A percentile compares a stretch with the other conserved stretches of the same genome.
phyloP scores from a whole-genome alignment of 2,888 invertebrate species.

The Nemurella pictetii region DNA sequence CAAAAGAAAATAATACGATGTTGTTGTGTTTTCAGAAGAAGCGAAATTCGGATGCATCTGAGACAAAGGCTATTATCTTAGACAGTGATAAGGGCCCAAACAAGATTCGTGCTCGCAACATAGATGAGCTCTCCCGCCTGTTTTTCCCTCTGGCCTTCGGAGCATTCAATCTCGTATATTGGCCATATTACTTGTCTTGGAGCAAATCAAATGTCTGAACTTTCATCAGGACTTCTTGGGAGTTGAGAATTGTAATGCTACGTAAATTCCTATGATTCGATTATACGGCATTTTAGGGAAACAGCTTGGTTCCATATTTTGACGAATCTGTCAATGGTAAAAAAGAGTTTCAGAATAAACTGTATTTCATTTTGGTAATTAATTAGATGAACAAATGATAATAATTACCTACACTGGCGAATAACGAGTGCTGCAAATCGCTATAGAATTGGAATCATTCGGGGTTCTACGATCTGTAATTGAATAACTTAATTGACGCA shows the following conservation, averaged over 20 bases:
- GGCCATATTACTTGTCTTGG: conserved; percentile 52
- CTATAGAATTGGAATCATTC: not conserved
- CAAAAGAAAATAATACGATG: not conserved
- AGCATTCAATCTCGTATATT: conserved; percentile 54
- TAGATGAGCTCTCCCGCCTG: conserved; percentile 53
- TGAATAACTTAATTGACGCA: not conserved
- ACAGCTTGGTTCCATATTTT: not conserved
- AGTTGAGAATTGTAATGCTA: too few relatives aligned
- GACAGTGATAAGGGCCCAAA: conserved; percentile 27
- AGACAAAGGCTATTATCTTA: not conserved
- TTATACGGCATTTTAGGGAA: not conserved
- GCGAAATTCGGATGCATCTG: conserved; percentile 9
- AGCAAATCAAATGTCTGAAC: not conserved
- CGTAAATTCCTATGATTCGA: too few relatives aligned
- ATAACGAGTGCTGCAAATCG: not conserved
- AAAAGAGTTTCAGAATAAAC: too few relatives aligned
- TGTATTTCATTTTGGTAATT: too few relatives aligned
- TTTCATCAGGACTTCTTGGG: not conserved
- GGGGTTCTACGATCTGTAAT: not conserved
- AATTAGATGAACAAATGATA: not conserved
- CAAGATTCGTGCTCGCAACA: conserved; percentile 48
- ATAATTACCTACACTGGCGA: not conserved
- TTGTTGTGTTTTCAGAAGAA: conserved; percentile 32
- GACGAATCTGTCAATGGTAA: not conserved
- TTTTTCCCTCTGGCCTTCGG: conserved; percentile 53